Evolutionary conservation across 2,888 invertebrate genomes (phyloP).

Genomic region (Drosophila formosana): DNA sequence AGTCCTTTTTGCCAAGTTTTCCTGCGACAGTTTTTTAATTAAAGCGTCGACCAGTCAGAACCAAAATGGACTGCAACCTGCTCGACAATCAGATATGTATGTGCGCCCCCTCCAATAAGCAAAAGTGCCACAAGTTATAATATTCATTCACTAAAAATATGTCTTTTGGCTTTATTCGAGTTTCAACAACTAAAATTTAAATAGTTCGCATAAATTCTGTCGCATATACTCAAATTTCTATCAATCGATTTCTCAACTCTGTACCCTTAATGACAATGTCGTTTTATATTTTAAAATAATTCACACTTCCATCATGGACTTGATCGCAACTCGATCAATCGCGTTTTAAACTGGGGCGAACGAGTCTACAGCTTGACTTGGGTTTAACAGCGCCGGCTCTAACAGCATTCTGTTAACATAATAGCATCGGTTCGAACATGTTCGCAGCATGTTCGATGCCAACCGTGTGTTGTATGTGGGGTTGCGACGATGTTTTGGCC

Average conservation of each 20-base stretch:
- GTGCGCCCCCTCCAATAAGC: background rate
- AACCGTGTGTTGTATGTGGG: background rate
- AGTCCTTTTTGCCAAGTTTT: conserved; percentile 28
- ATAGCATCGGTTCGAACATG: conserved; percentile 42
- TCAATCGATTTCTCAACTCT: too few relatives aligned
- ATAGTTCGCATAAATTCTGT: background rate
- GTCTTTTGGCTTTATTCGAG: background rate
- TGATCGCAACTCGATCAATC: background rate
- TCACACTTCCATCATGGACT: too few relatives aligned
- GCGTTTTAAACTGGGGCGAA: too few relatives aligned
- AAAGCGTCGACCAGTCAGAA: conserved; percentile 33
- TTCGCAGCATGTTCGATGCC: conserved; percentile 26
- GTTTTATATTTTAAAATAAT: too few relatives aligned
- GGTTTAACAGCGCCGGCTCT: conserved; percentile 2
- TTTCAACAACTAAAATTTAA: background rate
- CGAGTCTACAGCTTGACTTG: background rate
- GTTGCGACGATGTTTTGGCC: background rate
- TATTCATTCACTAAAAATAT: background rate
- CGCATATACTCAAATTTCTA: too few relatives aligned
- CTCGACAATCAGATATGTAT: conserved; percentile 14
- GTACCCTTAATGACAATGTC: too few relatives aligned
- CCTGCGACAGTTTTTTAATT: conserved; percentile 57
- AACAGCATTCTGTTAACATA: conserved; percentile 42
- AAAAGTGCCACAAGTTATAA: conserved; percentile 7
- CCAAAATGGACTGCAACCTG: conserved; percentile 18